phyloP scores from a whole-genome alignment of 2,888 invertebrate species.

The Temnothorax rugatulus region DNA sequence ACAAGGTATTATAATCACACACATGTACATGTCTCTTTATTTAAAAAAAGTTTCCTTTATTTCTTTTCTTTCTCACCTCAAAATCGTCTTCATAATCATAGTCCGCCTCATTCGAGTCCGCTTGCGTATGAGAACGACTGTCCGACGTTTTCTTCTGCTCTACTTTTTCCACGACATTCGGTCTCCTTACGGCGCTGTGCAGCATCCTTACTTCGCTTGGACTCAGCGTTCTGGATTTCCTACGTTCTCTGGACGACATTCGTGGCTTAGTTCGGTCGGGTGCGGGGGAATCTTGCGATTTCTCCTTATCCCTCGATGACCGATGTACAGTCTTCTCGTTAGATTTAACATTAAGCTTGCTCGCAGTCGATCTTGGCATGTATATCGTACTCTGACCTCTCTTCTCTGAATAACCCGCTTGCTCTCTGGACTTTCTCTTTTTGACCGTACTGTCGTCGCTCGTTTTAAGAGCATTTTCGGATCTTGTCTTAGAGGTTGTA shows the following conservation, averaged over 20 bases:
- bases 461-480: conserved; percentile 44
- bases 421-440: conserved; percentile 47
- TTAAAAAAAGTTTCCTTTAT: not conserved
- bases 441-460: conserved; percentile 31
- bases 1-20: conserved; percentile 28
- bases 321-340: conserved; percentile 33
- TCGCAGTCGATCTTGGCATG: conserved; percentile 74
- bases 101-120: conserved; percentile 68
- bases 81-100: conserved; percentile 86
- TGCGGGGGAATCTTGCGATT: conserved; percentile 54
- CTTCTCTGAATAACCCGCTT: conserved; percentile 75
- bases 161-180: not conserved
- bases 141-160: not conserved
- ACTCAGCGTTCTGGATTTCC: conserved; percentile 82
- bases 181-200: conserved; percentile 56
- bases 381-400: conserved; percentile 80
- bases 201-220: conserved; percentile 83
- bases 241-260: conserved; percentile 72
- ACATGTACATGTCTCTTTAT: not conserved
- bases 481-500: conserved; percentile 47
- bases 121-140: conserved; percentile 6
- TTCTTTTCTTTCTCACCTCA: conserved; percentile 82
- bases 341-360: conserved; percentile 61
- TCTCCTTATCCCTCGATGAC: conserved; percentile 25
- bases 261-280: not conserved